These are phyloP conservation scores for Dendrolimus pini DNA, from an alignment of 2,888 invertebrate genomes.

Conservation along the genomic window DNA sequence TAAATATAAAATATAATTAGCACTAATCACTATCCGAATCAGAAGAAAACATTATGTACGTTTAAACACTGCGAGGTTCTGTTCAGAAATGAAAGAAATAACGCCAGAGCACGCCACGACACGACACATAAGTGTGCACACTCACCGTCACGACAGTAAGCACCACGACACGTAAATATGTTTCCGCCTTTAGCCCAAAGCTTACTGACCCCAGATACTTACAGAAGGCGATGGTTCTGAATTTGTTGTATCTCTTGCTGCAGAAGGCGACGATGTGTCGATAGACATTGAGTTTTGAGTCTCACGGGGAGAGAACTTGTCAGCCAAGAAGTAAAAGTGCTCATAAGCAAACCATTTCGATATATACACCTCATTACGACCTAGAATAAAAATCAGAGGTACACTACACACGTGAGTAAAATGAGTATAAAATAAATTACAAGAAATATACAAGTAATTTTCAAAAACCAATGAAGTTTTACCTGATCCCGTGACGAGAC, in stretches of 20 bases:
- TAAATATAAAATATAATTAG: conserved; percentile 6
- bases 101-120: conserved; percentile 2
- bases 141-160: background rate
- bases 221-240: conserved; percentile 11
- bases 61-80: conserved; percentile 6
- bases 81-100: conserved; percentile 6
- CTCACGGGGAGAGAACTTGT: conserved; percentile 12
- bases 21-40: conserved; percentile 6
- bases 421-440: no score
- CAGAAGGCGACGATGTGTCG: conserved; percentile 12
- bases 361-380: no score
- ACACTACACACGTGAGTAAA: no score
- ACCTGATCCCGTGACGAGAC: no score
- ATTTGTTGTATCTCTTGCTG: conserved; percentile 10
- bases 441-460: no score
- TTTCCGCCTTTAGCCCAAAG: conserved; percentile 3
- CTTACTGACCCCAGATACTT: conserved; percentile 6
- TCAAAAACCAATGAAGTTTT: no score
- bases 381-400: no score
- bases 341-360: no score
- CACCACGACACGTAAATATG: conserved; percentile 1
- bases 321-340: no score
- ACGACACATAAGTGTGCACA: background rate
- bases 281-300: conserved; percentile 11
- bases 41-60: conserved; percentile 3